A percentile compares a stretch with the other conserved stretches of the same genome.
These are phyloP conservation scores for Semaprochilodus insignis DNA, from an alignment of 2,797 vertebrate species.

Conservation along the genomic window DNA sequence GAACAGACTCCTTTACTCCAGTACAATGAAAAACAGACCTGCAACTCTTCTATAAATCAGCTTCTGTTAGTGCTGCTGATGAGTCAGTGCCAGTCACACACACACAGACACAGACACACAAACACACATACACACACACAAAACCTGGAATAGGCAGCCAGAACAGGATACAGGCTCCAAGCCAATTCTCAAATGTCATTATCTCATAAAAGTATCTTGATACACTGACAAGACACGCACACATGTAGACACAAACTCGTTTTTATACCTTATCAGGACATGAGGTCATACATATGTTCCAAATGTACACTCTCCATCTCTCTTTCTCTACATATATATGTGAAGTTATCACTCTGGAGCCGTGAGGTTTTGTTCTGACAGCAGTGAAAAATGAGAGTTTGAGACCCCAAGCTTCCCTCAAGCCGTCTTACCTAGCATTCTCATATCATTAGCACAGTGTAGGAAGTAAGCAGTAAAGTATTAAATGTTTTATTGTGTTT, in stretches of 20 bases:
- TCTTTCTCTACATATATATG: too few species aligned
- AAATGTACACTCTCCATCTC: too few species aligned
- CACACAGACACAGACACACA: constrained; percentile 19
- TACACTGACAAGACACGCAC: constrained; percentile 5
- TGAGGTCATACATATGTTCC: not conserved
- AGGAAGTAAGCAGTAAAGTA: too few species aligned
- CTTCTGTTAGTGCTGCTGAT: constrained; percentile 19
- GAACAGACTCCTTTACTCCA: constrained; percentile 10
- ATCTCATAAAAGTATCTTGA: constrained; percentile 25
- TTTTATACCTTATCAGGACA: not conserved
- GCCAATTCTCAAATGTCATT: constrained; percentile 13
- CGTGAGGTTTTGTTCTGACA: too few species aligned
- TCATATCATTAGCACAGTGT: too few species aligned
- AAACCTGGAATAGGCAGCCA: not conserved
- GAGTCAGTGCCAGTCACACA: constrained; percentile 13
- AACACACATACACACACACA: constrained; percentile 26
- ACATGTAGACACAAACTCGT: not conserved
- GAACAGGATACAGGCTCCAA: not conserved
- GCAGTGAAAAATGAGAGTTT: too few species aligned
- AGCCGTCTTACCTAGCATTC: too few species aligned
- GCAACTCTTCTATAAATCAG: constrained; percentile 31
- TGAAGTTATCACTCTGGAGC: too few species aligned
- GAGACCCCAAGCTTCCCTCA: too few species aligned
- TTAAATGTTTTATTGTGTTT: too few species aligned
- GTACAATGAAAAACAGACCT: constrained; percentile 40